Percentiles rank a stretch among this genome's conserved stretches.
phyloP scores from a whole-genome alignment of 2,797 vertebrate species.

The Alectoris magna region DNA sequence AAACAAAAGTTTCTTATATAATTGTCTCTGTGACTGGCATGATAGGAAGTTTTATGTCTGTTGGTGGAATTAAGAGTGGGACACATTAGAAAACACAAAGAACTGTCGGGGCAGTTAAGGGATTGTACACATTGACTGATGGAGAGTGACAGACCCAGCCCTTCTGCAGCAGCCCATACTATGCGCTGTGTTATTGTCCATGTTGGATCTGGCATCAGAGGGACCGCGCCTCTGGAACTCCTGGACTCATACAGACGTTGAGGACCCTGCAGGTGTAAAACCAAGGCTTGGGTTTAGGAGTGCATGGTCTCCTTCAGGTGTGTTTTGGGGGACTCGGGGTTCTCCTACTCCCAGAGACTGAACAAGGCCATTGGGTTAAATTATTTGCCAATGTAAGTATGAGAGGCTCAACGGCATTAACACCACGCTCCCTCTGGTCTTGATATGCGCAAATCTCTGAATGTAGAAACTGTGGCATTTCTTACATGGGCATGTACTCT shows the following conservation, averaged over 20 bases:
- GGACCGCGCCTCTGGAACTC: background rate
- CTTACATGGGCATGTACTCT: background rate
- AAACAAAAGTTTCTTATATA: background rate
- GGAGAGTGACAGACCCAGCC: constrained; percentile 16
- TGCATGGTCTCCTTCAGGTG: accelerated
- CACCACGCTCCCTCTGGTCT: background rate
- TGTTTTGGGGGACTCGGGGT: background rate
- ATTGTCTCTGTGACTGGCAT: constrained; percentile 12
- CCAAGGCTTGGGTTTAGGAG: accelerated
- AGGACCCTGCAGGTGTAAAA: background rate
- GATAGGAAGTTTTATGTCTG: constrained; percentile 32
- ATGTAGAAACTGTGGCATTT: background rate
- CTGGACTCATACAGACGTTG: background rate
- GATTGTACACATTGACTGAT: background rate
- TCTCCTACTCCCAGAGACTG: background rate
- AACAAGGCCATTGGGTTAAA: background rate
- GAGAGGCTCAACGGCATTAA: background rate
- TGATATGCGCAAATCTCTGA: accelerated
- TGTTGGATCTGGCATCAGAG: background rate
- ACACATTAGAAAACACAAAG: constrained; percentile 36
- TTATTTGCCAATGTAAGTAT: background rate
- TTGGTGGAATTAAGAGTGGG: background rate
- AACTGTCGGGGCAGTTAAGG: background rate
- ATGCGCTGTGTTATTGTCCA: background rate
- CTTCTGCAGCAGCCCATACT: background rate